Base-by-base conservation (phyloP, 2,888 invertebrate genomes). In the Podabrus alpinus region DNA sequence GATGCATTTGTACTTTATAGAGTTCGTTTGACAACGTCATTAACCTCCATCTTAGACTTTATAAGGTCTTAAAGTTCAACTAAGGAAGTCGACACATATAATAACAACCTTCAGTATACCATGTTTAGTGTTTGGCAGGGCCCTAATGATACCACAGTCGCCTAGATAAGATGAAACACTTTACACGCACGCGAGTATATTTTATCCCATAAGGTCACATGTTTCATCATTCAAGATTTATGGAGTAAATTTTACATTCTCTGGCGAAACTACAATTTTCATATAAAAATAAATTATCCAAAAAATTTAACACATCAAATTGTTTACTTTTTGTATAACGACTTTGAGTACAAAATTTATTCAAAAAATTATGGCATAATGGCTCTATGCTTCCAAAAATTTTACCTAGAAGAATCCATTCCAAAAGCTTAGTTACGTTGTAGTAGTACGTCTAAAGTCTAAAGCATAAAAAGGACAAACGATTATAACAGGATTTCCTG, bases 31-130 rank as follows among this genome's bases (percentile, higher is more conserved):
- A 73, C 76, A 73, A 61, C 68, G 64, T 76, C 76, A 69, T 76
- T 76, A 76, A 73, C 71, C 70, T 25, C 29, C 73, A 71, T 71
- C 71, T 70, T 62, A 70, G 62, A 73, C 72, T 76, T 76, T 76
- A 76, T 59, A 70, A 76, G 59, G 73, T 69, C 71, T 76, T 76
- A 76, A 76, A 76, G 76, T 76, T 73, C 73, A 62, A 29, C 21
- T 59, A 76, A 76, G 73, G 69, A 68, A 68, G 61, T 60, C 59
- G 59, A 66, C 72, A 68, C 72, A 72, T 66, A 69, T 72, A 75
- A 75, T 72, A 72, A 67, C 59, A 75, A 75, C 72, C 59, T 75
- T 66, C 59, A 66, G 21, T 72, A 72, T 69, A 68, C 66, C 68
- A 70, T 71, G 68, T 66, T 71, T 72, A 72, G 75, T 75, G 69